These are phyloP conservation scores for Cancer borealis DNA, from an alignment of 2,888 invertebrate genomes.

Conservation along the genomic window DNA sequence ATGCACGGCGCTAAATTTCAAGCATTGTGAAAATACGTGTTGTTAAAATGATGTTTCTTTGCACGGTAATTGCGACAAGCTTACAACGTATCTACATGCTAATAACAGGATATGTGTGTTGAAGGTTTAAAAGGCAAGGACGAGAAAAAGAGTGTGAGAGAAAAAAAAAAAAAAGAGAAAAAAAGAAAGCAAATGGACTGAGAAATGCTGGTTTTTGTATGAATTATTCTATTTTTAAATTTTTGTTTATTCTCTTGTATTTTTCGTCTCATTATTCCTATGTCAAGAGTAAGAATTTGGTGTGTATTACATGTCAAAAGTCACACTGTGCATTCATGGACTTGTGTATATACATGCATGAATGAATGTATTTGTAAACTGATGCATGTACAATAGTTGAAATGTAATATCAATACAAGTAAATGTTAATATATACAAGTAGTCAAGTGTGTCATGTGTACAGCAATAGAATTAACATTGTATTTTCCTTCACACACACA, in stretches of 20 bases:
- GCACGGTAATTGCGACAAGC: not conserved
- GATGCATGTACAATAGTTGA: no score
- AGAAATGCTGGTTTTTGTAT: no score
- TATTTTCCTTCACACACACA: not conserved
- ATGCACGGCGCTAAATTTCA: not conserved
- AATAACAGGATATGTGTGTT: not conserved
- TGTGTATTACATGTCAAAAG: no score
- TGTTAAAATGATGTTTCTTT: not conserved
- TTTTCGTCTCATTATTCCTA: no score
- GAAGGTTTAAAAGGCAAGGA: not conserved
- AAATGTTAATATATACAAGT: no score
- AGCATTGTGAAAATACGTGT: not conserved
- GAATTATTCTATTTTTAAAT: no score
- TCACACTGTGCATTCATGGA: not conserved
- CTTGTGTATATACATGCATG: not conserved
- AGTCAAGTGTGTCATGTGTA: no score
- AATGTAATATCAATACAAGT: no score
- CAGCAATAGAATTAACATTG: no score
- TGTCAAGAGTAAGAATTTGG: no score
- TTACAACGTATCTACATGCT: not conserved
- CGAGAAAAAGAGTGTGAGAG: not conserved
- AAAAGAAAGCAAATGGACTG: not conserved
- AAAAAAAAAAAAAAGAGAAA: not conserved
- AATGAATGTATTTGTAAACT: no score
- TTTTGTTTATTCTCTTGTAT: not conserved